Conservation (phyloP, 2,888 invertebrate genomes). For the Venusia cambrica region DNA sequence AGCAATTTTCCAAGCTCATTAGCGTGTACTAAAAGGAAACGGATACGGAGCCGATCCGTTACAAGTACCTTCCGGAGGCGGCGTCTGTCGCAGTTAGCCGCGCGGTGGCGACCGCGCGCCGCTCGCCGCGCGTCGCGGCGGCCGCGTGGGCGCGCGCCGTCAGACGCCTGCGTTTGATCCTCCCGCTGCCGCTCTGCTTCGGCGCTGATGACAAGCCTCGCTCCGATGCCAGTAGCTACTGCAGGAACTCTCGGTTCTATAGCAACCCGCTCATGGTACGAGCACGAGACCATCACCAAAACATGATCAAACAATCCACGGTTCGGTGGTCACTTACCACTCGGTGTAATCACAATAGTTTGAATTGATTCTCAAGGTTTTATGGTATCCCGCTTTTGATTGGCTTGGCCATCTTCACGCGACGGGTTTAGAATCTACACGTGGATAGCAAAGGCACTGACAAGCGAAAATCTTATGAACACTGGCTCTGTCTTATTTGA, state of each 20-base stretch:
- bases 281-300: too few relatives aligned
- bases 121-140: conserved; percentile 39
- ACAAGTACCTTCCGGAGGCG: conserved; percentile 56
- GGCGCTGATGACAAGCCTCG: conserved; percentile 54
- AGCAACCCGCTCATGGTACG: conserved; percentile 69
- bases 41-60: conserved; percentile 47
- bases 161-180: conserved; percentile 44
- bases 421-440: conserved; percentile 2
- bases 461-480: too few relatives aligned
- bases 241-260: conserved; percentile 61
- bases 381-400: too few relatives aligned
- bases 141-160: conserved; percentile 46
- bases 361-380: too few relatives aligned
- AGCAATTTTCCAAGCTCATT: conserved; percentile 5
- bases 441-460: conserved; percentile 1
- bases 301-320: too few relatives aligned
- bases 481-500: too few relatives aligned
- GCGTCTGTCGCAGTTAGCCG: conserved; percentile 49
- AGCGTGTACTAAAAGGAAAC: conserved; percentile 50
- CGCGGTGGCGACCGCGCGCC: conserved; percentile 45
- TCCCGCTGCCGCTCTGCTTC: conserved; percentile 58
- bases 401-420: too few relatives aligned
- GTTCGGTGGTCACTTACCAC: too few relatives aligned
- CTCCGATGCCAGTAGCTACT: conserved; percentile 54
- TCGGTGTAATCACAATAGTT: background rate